Conservation (phyloP, 64 coral and sea anemone genomes). For the Montipora cactus region DNA sequence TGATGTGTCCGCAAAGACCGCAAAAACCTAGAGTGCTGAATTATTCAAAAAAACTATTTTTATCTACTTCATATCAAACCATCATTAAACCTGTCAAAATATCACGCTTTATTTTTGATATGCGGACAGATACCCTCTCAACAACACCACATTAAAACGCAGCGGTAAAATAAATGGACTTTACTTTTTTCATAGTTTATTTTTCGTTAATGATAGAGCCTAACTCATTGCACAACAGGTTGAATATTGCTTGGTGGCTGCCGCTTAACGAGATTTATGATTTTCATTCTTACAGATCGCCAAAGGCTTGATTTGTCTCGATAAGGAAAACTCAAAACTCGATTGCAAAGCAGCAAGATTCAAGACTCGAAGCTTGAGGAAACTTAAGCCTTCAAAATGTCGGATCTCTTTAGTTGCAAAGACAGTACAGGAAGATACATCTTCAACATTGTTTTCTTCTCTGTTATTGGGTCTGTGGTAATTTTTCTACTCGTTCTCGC, state of each 20-base stretch:
- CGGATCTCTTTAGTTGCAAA: conserved; percentile 36
- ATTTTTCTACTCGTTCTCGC: neutral
- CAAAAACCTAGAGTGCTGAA: neutral
- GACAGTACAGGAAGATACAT: conserved; percentile 28
- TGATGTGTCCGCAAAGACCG: neutral
- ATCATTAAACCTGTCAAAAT: neutral
- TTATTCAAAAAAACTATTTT: neutral
- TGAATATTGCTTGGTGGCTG: too few relatives aligned
- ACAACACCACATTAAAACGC: neutral
- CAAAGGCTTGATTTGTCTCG: neutral
- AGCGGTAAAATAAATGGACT: neutral
- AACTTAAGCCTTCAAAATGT: neutral
- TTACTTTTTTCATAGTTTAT: too few relatives aligned
- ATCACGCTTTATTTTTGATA: neutral
- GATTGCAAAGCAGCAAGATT: neutral
- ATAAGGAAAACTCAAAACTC: neutral
- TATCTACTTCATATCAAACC: neutral
- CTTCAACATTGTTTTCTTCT: conserved; percentile 36
- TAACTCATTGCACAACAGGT: too few relatives aligned
- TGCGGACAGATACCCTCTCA: neutral
- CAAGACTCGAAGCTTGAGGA: neutral
- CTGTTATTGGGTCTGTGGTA: conserved; percentile 26
- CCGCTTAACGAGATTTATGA: conserved; percentile 17
- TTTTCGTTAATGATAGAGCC: too few relatives aligned
- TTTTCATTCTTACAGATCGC: neutral